These are phyloP conservation scores for Kradibia gibbosae DNA, from an alignment of 1,140 invertebrate species.

Conservation along the genomic window DNA sequence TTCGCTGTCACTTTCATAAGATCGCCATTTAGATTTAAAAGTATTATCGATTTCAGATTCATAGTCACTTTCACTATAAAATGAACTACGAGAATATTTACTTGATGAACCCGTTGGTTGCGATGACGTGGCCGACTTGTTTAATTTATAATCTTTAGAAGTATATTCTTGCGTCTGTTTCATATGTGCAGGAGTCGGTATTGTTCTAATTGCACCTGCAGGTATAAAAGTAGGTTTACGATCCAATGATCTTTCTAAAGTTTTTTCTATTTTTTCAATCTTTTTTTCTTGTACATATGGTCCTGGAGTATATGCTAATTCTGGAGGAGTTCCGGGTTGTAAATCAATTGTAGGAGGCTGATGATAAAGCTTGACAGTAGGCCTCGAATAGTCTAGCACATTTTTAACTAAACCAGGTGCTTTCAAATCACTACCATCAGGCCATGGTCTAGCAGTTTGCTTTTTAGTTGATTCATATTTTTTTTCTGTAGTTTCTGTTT, in stretches of 20 bases:
- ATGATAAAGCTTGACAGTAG: conserved; percentile 58
- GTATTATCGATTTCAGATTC: conserved; percentile 79
- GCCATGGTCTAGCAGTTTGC: conserved; percentile 62
- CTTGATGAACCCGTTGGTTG: conserved; percentile 67
- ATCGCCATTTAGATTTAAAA: conserved; percentile 75
- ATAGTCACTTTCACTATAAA: conserved; percentile 79
- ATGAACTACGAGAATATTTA: conserved; percentile 77
- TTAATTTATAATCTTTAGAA: conserved; percentile 67
- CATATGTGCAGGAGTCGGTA: conserved; percentile 69
- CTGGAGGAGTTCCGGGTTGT: conserved; percentile 77
- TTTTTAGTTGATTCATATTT: conserved; percentile 68
- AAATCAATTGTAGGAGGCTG: conserved; percentile 57
- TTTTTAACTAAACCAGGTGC: conserved; percentile 73
- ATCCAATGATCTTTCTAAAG: conserved; percentile 73
- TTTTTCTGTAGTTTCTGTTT: conserved; percentile 65
- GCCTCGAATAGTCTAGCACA: conserved; percentile 59
- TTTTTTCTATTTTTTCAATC: conserved; percentile 76
- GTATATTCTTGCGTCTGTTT: conserved; percentile 58
- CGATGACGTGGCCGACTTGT: conserved; percentile 67
- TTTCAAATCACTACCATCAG: conserved; percentile 71
- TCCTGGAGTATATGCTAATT: conserved; percentile 76
- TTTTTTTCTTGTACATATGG: conserved; percentile 70
- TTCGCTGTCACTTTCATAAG: conserved; percentile 79
- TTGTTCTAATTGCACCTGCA: conserved; percentile 72
- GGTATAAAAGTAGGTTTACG: conserved; percentile 73